Evolutionary conservation across 2,888 invertebrate species (phyloP).

Genomic region (Congeria kusceri): DNA sequence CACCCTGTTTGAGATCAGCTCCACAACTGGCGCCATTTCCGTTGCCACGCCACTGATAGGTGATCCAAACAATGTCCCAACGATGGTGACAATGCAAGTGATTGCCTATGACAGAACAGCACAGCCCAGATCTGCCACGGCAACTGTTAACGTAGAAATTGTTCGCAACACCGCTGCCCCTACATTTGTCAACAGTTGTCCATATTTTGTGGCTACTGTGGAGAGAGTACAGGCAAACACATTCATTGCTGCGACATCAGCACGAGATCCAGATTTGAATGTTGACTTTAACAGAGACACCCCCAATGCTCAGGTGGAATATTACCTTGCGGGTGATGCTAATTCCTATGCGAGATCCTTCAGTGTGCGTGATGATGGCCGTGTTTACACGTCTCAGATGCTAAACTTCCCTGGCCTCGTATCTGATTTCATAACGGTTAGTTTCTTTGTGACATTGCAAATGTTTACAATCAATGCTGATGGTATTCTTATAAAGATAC

Average conservation of each 20-base stretch:
- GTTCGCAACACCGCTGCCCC: conserved; percentile 65
- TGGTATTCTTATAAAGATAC: no score
- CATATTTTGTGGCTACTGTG: conserved; percentile 28
- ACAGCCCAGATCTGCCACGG: conserved; percentile 56
- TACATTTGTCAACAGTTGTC: conserved; percentile 24
- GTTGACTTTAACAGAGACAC: conserved; percentile 63
- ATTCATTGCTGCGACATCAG: conserved; percentile 36
- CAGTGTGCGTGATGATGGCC: conserved; percentile 60
- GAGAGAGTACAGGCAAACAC: conserved; percentile 38
- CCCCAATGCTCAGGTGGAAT: conserved; percentile 70
- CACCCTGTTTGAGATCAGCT: conserved; percentile 67
- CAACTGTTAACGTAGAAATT: conserved; percentile 55
- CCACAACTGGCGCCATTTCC: conserved; percentile 66
- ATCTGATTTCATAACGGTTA: conserved; percentile 38
- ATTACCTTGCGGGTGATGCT: conserved; percentile 30
- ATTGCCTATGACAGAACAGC: conserved; percentile 62
- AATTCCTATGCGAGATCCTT: conserved; percentile 63
- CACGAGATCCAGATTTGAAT: conserved; percentile 59
- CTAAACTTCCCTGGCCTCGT: conserved; percentile 38
- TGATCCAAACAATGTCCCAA: conserved; percentile 15
- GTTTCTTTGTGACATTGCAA: conserved; percentile 7
- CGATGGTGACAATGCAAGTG: conserved; percentile 33
- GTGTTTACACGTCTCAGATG: conserved; percentile 56
- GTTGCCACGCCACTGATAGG: conserved; percentile 48
- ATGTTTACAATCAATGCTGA: no score